Conservation (phyloP, 2,888 invertebrate genomes). For the Brachyptera putata region DNA sequence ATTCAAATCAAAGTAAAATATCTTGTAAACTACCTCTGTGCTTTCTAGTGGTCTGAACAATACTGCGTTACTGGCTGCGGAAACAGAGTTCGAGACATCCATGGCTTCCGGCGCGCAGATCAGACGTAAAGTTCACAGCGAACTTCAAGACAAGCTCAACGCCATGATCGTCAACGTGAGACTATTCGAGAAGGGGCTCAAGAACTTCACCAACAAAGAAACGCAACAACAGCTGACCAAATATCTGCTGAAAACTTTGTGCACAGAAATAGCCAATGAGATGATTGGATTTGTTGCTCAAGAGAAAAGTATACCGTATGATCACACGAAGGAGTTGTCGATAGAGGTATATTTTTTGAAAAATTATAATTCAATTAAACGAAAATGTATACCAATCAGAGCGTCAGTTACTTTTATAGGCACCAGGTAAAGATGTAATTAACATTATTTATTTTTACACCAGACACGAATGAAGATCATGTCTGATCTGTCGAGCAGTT, state of each 20-base stretch:
- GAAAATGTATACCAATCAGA: no score
- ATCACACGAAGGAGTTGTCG: constrained; percentile 39
- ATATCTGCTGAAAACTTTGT: constrained; percentile 79
- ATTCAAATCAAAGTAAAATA: no score
- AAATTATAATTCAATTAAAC: no score
- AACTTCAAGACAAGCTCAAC: constrained; percentile 79
- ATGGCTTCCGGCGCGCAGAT: constrained; percentile 65
- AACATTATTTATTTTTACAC: constrained; percentile 15
- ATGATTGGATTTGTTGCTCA: constrained; percentile 73
- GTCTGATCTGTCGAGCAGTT: constrained; percentile 55
- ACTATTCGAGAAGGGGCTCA: constrained; percentile 76
- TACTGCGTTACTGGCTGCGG: constrained; percentile 61
- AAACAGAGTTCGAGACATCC: constrained; percentile 68
- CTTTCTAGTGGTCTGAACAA: constrained; percentile 60
- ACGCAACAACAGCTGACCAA: constrained; percentile 68
- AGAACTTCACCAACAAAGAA: constrained; percentile 42
- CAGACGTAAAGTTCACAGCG: constrained; percentile 73
- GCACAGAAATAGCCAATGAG: constrained; percentile 75
- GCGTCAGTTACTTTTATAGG: background rate
- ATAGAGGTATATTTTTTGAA: constrained; percentile 47
- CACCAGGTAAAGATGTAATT: background rate
- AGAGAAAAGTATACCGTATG: constrained; percentile 53
- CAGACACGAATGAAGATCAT: constrained; percentile 48
- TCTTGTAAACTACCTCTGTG: no score
- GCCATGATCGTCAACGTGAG: constrained; percentile 68